A percentile compares a stretch with the other conserved stretches of the same genome.
phyloP scores from a whole-genome alignment of 2,888 invertebrate genomes.

The Exephanes ischioxanthus region DNA sequence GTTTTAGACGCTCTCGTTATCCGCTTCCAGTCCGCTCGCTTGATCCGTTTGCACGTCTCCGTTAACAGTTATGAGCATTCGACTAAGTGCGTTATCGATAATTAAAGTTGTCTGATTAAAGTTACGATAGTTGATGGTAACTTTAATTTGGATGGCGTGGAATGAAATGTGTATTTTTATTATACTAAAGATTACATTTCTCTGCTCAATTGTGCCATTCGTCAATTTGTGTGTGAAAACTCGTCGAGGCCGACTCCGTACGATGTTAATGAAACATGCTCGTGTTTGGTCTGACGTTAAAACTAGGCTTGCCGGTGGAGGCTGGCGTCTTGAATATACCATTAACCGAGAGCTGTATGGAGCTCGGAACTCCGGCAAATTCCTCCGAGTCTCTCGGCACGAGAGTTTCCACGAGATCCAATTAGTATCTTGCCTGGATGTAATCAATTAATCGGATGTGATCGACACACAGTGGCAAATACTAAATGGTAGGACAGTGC shows the following conservation, averaged over 20 bases:
- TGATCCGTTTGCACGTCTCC: no score
- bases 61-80: slow-evolving; percentile 1
- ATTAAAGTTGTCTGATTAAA: no score
- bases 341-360: slow-evolving; percentile 4
- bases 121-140: not conserved
- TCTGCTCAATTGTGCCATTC: not conserved
- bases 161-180: not conserved
- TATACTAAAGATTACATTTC: not conserved
- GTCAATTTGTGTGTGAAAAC: not conserved
- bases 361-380: slow-evolving; percentile 1
- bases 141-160: not conserved
- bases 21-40: not conserved
- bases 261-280: slow-evolving; percentile 58
- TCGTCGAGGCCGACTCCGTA: not conserved
- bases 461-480: not conserved
- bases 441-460: slow-evolving; percentile 15
- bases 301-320: not conserved
- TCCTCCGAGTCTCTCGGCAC: slow-evolving; percentile 1
- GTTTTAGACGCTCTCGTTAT: not conserved
- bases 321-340: slow-evolving; percentile 12
- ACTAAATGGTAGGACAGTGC: not conserved
- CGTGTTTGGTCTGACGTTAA: slow-evolving; percentile 63
- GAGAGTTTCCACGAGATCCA: slow-evolving; percentile 19
- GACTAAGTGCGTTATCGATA: not conserved
- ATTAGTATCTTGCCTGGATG: slow-evolving; percentile 21